Percentiles rank a stretch among this genome's conserved stretches.
Evolutionary conservation across 2,113 vertebrate species (phyloP).

Genomic region (Furnarius figulus): DNA sequence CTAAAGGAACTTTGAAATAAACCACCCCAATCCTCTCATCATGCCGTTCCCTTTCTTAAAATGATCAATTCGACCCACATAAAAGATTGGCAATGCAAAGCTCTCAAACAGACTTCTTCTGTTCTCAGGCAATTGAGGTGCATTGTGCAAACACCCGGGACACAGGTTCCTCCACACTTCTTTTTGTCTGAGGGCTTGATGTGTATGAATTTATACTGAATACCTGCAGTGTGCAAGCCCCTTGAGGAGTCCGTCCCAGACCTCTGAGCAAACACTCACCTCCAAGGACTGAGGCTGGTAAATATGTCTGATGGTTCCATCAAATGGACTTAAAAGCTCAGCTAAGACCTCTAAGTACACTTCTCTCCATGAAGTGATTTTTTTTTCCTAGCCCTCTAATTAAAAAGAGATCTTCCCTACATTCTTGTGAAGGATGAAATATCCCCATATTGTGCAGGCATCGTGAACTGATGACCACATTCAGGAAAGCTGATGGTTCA

Average conservation of each 20-base stretch:
- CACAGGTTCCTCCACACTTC: not conserved
- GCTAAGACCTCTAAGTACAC: constrained; percentile 8
- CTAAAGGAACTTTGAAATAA: constrained; percentile 5
- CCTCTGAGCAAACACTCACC: constrained; percentile 57
- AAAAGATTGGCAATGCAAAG: constrained; percentile 3
- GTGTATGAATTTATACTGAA: constrained; percentile 44
- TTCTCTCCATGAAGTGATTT: not conserved
- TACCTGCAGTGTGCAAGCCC: constrained; percentile 33
- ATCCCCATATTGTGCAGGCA: not conserved
- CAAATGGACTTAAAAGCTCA: constrained; percentile 46
- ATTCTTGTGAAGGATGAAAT: not conserved
- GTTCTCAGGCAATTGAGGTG: not conserved
- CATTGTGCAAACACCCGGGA: not conserved
- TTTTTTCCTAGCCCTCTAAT: not conserved
- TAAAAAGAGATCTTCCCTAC: constrained; percentile 21
- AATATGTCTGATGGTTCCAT: constrained; percentile 21
- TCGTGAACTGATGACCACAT: not conserved
- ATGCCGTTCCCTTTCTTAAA: not conserved
- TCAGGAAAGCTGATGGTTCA: not conserved
- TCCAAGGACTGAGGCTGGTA: not conserved
- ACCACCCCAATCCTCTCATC: not conserved
- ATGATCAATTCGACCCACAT: constrained; percentile 1
- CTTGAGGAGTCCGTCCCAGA: constrained; percentile 30
- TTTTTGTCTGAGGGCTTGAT: constrained; percentile 20
- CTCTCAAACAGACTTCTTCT: constrained; percentile 29